Evolutionary conservation across 1,140 invertebrate species (phyloP), one percentile per base, ranked within the genome.

Genomic region (Penaeus japonicus): DNA sequence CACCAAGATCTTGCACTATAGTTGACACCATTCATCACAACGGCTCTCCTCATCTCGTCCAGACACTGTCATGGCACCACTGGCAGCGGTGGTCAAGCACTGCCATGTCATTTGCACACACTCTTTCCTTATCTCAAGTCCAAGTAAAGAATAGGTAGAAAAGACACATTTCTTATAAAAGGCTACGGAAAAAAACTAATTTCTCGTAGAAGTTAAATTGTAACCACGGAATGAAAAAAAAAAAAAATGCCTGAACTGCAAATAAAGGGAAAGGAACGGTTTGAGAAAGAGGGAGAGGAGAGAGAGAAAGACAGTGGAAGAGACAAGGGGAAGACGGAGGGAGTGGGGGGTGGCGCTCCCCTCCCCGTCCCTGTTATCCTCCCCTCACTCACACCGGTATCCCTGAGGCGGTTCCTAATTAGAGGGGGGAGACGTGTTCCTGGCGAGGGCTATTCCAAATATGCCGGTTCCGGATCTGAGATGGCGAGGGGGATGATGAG

Each of bases 321-420:
- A 35, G 32, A 17, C 35, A 47, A 22, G n/a, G 59, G 81, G 30
- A 30, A 35, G 81, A 39, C 47, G 62, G 79, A 55, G 84, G 84
- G 57, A 55, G 57, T 32, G 5, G 53, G 78, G 78, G 53, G 22
- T 32, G 79, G 39, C 53, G 32, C 80, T 83, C 86, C 79, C 54
- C 79, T 73, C 47, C 78, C 62, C 17, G 62, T 22, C 27, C 39
- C 62, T 47, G 47, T 77, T 83, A 70, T 65, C 57, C 80, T 88
- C 86, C 86, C 86, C 86, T 88, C 86, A 88, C 86, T 88, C 86
- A 88, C 86, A 82, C 86, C 80, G 59, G 86, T 75, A 88, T 75
- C 86, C 86, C 86, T 88, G 79, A 88, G 86, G 86, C 86, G 55
- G 83, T 88, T 88, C 86, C 86, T 88, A 88, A 88, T 88, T 88